Evolutionary conservation across 2,797 vertebrate genomes (phyloP).

Genomic region (Hipposideros larvatus): DNA sequence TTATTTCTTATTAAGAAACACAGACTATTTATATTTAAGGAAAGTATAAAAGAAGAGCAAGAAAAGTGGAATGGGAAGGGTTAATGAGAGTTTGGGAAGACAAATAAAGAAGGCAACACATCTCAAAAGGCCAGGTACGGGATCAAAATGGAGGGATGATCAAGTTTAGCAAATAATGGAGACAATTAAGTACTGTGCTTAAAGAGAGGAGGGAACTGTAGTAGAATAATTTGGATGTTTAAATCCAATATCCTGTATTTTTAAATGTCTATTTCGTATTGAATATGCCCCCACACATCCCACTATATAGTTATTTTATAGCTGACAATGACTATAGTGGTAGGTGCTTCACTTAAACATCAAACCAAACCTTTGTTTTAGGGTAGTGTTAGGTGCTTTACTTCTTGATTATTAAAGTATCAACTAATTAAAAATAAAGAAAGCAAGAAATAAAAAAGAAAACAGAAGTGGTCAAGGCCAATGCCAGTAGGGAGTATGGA

Average conservation of each 20-base stretch:
- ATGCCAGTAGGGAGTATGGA: neutral
- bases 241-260: neutral
- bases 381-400: rapidly evolving
- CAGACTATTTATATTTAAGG: neutral
- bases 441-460: neutral
- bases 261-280: neutral
- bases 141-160: neutral
- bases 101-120: neutral
- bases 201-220: neutral
- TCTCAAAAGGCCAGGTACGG: neutral
- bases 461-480: neutral
- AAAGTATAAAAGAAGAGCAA: neutral
- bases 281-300: neutral
- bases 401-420: neutral
- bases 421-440: neutral
- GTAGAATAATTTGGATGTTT: neutral
- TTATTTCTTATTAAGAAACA: neutral
- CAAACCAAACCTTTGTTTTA: neutral
- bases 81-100: neutral
- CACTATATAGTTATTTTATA: neutral
- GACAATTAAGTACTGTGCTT: neutral
- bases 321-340: rapidly evolving
- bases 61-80: neutral
- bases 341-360: neutral
- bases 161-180: neutral